These are phyloP conservation scores for Petrophora chlorosata DNA, from an alignment of 2,888 invertebrate genomes.

Conservation along the genomic window DNA sequence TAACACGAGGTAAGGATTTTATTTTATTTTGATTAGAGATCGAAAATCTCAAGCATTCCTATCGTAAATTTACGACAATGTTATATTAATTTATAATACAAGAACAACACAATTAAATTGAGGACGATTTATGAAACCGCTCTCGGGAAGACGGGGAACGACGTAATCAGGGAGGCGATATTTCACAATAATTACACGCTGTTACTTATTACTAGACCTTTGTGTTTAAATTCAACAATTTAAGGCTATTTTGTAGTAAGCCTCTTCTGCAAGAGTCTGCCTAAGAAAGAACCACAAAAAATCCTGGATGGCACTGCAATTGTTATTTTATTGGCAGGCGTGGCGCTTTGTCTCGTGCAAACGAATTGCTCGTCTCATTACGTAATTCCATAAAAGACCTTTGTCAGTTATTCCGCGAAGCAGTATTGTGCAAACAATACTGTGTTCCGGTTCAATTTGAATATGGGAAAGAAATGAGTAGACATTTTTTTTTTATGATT, in stretches of 20 bases:
- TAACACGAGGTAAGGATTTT: background rate
- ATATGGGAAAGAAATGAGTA: too few species aligned
- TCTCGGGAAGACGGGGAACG: conserved; percentile 18
- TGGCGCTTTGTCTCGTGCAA: too few species aligned
- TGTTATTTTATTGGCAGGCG: too few species aligned
- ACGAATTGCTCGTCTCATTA: too few species aligned
- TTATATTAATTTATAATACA: conserved; percentile 26
- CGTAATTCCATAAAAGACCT: too few species aligned
- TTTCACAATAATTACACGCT: conserved; percentile 36
- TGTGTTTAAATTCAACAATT: conserved; percentile 21
- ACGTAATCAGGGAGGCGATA: conserved; percentile 33
- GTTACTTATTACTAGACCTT: conserved; percentile 21
- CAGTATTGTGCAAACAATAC: too few species aligned
- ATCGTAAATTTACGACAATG: conserved; percentile 24
- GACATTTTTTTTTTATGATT: too few species aligned
- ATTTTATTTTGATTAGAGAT: background rate
- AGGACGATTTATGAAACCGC: conserved; percentile 25
- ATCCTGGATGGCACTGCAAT: too few species aligned
- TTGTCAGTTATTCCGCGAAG: too few species aligned
- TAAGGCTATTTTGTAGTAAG: background rate
- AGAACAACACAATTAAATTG: conserved; percentile 25
- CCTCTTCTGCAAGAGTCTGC: too few species aligned
- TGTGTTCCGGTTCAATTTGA: too few species aligned
- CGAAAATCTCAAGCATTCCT: background rate
- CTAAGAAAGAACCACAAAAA: too few species aligned